These are phyloP conservation scores for Hippocampus zosterae DNA, from an alignment of 2,113 vertebrate genomes.

Conservation along the genomic window DNA sequence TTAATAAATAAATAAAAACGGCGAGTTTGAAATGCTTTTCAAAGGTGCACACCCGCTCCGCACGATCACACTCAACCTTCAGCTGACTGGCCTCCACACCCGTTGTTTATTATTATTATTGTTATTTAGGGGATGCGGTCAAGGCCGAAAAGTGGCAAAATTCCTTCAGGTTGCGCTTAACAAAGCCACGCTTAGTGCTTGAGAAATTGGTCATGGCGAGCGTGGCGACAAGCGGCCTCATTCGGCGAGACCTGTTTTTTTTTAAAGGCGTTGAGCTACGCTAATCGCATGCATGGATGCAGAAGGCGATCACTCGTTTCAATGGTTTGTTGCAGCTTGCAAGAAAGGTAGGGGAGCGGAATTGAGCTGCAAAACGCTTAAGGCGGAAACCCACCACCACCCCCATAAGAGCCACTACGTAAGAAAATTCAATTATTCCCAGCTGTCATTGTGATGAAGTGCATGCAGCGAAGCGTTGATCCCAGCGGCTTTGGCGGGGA, in stretches of 20 bases:
- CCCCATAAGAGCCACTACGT: background rate
- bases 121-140: conserved; percentile 30
- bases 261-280: background rate
- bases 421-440: conserved; percentile 26
- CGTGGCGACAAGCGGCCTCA: conserved; percentile 12
- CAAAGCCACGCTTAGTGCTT: conserved; percentile 6
- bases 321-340: background rate
- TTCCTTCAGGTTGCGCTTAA: conserved; percentile 5
- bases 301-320: background rate
- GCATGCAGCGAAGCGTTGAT: conserved; percentile 28
- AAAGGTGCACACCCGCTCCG: conserved; percentile 22
- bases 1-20: background rate
- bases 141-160: conserved; percentile 20
- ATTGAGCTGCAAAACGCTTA: background rate
- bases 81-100: conserved; percentile 31
- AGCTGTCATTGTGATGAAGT: conserved; percentile 12
- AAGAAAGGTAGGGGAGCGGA: background rate
- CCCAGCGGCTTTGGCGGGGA: background rate
- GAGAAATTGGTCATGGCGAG: conserved; percentile 19
- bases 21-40: conserved; percentile 2
- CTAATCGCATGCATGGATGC: background rate
- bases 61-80: conserved; percentile 16
- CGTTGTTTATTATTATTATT: background rate
- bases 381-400: background rate
- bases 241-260: conserved; percentile 27